Evolutionary conservation across 2,888 invertebrate species (phyloP).

Genomic region (Epicampocera succincta): DNA sequence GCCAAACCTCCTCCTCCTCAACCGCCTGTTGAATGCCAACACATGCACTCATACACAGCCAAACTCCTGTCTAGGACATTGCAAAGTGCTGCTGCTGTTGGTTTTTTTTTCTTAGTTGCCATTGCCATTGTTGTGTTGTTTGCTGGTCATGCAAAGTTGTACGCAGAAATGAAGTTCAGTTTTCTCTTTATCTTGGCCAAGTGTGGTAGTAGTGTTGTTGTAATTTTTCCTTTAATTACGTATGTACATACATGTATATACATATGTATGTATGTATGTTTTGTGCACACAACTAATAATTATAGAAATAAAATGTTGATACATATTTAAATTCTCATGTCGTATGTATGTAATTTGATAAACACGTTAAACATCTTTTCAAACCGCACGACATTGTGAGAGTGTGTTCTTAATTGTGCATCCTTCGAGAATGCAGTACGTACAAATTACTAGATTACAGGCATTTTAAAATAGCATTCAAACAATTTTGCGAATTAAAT

Average conservation of each 20-base stretch:
- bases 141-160: conserved; percentile 51
- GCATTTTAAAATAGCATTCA: conserved; percentile 24
- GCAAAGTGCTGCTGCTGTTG: conserved; percentile 40
- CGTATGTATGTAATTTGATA: neutral
- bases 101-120: conserved; percentile 1
- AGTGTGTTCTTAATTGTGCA: neutral
- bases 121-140: conserved; percentile 26
- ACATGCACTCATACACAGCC: conserved; percentile 18
- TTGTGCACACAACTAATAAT: no score
- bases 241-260: neutral
- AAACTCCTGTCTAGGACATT: conserved; percentile 29
- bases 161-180: conserved; percentile 48
- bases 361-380: neutral
- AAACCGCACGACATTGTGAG: neutral
- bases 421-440: conserved; percentile 7
- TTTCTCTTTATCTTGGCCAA: conserved; percentile 64
- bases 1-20: neutral
- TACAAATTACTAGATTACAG: conserved; percentile 1
- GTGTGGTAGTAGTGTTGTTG: conserved; percentile 65
- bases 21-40: conserved; percentile 63
- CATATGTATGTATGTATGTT: no score
- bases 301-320: neutral
- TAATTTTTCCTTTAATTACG: conserved; percentile 19
- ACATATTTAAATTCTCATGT: neutral
- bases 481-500: conserved; percentile 1